Evolutionary conservation across 2,113 vertebrate genomes (phyloP).

Genomic region (Pavo muticus): DNA sequence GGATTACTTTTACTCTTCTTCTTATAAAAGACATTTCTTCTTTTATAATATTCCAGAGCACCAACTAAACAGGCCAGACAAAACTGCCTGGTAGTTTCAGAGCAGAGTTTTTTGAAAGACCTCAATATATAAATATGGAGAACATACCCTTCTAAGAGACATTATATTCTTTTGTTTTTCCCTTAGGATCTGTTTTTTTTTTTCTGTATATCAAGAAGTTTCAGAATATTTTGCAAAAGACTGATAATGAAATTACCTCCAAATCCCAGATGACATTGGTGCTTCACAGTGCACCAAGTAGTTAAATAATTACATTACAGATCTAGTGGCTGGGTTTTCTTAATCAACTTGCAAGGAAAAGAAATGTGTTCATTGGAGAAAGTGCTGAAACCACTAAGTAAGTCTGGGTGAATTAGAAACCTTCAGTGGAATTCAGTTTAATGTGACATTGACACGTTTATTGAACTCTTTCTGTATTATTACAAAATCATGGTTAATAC

Average conservation of each 20-base stretch:
- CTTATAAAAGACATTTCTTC: background rate
- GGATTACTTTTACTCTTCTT: background rate
- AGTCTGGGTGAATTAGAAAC: background rate
- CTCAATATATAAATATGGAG: background rate
- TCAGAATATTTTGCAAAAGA: background rate
- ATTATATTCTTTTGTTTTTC: background rate
- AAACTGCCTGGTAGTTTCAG: background rate
- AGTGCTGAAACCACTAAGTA: background rate
- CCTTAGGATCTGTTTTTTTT: background rate
- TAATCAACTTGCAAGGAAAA: background rate
- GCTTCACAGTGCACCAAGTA: background rate
- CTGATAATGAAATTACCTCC: conserved; percentile 8
- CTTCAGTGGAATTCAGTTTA: background rate
- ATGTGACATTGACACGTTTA: background rate
- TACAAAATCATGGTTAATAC: background rate
- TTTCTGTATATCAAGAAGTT: background rate
- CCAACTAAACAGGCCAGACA: background rate
- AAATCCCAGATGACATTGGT: background rate
- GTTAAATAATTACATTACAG: background rate
- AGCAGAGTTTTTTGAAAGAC: background rate
- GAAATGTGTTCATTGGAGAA: background rate
- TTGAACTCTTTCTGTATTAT: background rate
- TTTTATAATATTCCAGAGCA: background rate
- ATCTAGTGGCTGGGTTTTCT: background rate
- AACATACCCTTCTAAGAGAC: background rate